Evolutionary conservation across 2,113 vertebrate genomes (phyloP), one percentile per base, ranked within the genome.

Genomic region (Toxostoma redivivum): DNA sequence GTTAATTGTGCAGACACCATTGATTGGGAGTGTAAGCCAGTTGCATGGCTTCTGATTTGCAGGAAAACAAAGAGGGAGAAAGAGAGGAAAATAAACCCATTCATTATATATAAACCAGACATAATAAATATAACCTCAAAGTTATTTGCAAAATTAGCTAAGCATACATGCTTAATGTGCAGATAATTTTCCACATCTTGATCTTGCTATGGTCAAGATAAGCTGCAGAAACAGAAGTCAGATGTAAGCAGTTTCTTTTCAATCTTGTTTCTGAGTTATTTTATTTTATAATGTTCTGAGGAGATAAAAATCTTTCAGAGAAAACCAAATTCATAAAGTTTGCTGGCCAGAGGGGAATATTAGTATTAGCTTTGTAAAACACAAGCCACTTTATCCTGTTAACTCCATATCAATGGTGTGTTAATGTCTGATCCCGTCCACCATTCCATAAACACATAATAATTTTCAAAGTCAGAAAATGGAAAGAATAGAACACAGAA

Each of bases 71-170:
- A 79, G 40, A 94, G 38, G 79, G 67, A 90, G 74, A 94, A 95
- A 92, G 60, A 81, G 50, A 86, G n/a, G 65, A 93, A 95, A 78
- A 76, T 22, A 80, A 88, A 76, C 21, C 48, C 20, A 90, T 94
- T 89, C 65, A 84, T 97, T 95, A 95, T 81, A 80, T 73, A 77
- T 94, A 90, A 92, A 27, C 54, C 78, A 96, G 92, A 96, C 80
- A 86, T 50, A 95, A 91, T 61, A 95, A 87, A 95, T 93, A 95
- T 35, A 88, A 66, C 89, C 69, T 86, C 80, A 91, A 93, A 94
- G 45, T 31, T 69, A 74, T 90, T 90, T 94, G 61, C 38, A 72
- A 88, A 96, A 95, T 95, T 92, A 95, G 69, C 64, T 72, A 79
- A 91, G 40, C 8, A 3, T 57, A 42, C 11, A 48, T 86, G 48